Percentiles rank a stretch among this genome's conserved stretches.
Conservation (phyloP, 2,797 vertebrate genomes). For the Knipowitschia caucasica region DNA sequence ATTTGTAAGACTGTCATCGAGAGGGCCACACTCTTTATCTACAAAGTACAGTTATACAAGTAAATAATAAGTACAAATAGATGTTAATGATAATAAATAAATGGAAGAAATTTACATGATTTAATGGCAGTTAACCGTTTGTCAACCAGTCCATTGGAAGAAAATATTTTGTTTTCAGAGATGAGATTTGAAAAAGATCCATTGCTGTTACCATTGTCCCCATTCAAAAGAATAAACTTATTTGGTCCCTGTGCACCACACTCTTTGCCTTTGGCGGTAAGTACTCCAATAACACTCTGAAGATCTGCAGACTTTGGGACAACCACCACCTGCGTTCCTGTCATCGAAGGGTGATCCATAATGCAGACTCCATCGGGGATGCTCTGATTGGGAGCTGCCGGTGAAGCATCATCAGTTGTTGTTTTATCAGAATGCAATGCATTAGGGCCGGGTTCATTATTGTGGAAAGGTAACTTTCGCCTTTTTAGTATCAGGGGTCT, state of each 20-base stretch:
- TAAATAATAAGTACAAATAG: background rate
- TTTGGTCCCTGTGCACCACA: slow-evolving; percentile 82
- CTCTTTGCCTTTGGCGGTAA: slow-evolving; percentile 89
- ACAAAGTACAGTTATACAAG: slow-evolving; percentile 54
- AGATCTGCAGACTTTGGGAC: slow-evolving; percentile 83
- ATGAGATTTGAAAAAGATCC: slow-evolving; percentile 26
- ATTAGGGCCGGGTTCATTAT: slow-evolving; percentile 53
- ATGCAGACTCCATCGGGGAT: slow-evolving; percentile 81
- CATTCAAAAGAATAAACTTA: slow-evolving; percentile 91
- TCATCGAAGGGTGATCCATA: slow-evolving; percentile 85
- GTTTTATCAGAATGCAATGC: slow-evolving; percentile 33
- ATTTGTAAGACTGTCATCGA: slow-evolving; percentile 88
- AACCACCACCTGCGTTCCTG: slow-evolving; percentile 86
- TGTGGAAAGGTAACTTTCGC: slow-evolving; percentile 82
- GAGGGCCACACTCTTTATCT: slow-evolving; percentile 57
- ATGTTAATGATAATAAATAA: background rate
- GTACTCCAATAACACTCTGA: slow-evolving; percentile 84
- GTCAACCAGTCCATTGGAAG: slow-evolving; percentile 13
- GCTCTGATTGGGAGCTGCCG: slow-evolving; percentile 42
- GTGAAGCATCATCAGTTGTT: slow-evolving; percentile 15
- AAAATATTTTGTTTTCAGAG: background rate
- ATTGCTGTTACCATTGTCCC: slow-evolving; percentile 35
- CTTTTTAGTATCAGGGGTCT: slow-evolving; percentile 95
- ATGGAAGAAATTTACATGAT: slow-evolving; percentile 37
- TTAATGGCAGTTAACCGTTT: slow-evolving; percentile 48